Percentiles rank a stretch among this genome's conserved stretches.
Conservation (phyloP, 2,888 invertebrate genomes). For the Drosophila aldrichi region DNA sequence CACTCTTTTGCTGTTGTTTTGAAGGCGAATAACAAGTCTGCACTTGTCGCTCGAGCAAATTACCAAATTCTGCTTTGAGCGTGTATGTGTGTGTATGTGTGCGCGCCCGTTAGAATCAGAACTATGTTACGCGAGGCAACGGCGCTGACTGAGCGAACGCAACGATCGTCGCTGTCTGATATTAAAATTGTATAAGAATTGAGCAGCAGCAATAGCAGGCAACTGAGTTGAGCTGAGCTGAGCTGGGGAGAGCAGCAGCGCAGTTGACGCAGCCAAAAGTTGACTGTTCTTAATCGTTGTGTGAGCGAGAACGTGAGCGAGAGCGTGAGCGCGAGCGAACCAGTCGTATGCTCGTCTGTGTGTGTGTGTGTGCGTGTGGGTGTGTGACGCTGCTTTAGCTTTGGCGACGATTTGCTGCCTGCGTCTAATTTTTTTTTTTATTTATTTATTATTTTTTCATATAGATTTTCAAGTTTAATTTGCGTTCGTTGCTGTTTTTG, state of each 20-base stretch:
- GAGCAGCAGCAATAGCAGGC: conserved; percentile 5
- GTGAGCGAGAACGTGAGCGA: conserved; percentile 5
- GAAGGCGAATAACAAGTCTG: conserved; percentile 7
- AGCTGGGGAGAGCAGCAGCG: conserved; percentile 9
- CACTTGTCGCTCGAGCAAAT: conserved; percentile 60
- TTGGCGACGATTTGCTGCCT: conserved; percentile 28
- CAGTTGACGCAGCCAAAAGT: conserved; percentile 32
- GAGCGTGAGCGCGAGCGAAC: conserved; percentile 3
- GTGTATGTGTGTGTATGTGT: background rate
- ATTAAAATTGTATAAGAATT: conserved; percentile 60
- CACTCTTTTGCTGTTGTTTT: background rate
- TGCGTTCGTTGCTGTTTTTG: conserved; percentile 34
- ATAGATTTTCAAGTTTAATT: conserved; percentile 69
- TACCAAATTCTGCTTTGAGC: conserved; percentile 31
- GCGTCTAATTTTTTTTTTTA: conserved; percentile 43
- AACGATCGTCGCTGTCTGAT: conserved; percentile 51
- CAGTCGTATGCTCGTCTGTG: background rate
- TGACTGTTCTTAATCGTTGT: conserved; percentile 43
- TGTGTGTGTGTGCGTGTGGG: conserved; percentile 37
- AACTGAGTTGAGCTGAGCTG: background rate
- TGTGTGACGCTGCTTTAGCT: conserved; percentile 41
- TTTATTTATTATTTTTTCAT: conserved; percentile 7
- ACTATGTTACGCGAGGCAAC: conserved; percentile 48
- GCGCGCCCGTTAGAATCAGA: conserved; percentile 67
- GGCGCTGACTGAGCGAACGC: conserved; percentile 47